Base-by-base conservation (phyloP, 2,888 invertebrate genomes). In the Resseliella maxima region DNA sequence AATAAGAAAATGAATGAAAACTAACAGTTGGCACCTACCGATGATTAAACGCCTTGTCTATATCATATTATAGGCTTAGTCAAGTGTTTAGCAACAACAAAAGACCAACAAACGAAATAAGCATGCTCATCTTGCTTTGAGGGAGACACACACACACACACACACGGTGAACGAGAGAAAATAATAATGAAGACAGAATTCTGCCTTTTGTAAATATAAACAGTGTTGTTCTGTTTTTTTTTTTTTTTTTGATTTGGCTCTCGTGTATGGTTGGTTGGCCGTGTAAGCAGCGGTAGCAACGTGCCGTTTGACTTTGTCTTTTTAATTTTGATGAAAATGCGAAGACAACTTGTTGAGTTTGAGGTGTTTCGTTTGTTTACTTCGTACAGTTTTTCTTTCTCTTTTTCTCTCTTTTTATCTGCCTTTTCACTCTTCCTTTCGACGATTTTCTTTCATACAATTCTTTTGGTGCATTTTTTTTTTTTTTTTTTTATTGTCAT, bases 321-420 rank as follows among this genome's bases (percentile, higher is more conserved):
- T 50, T 59, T 59, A 24, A 59, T 59, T 50, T 59, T 50, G 50
- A 50, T 18, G 59, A 24, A 3, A 59, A 59, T 59, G 59, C 59
- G 59, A 59, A 59, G 59, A 59, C 59, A 59, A 59, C 59, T 59
- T 59, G 59, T 59, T 59, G 59, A 59, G 59, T 59, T 59, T 50
- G 15, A 50, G n/a, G 21, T 6, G 18, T 12, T 50, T 50, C 50
- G 50, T 50, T 50, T 50, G 50, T 50, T 50, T 50, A 50, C n/a
- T 50, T 50, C 50, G 50, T 50, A 50, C 18, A 50, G 5, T 15
- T 2, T 15, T 2, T 21, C 8, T 50, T 50, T 12, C 2, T 50
- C 15, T 41, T 5, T 41, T 5, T 41, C 6, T 41, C 12, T 41
- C 12, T 41, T 41, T 41, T 41, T 12, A 41, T n/a, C n/a, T n/a